Conservation (phyloP, 30 jellyfish, hydroid and myxozoan species). For the Aurelia sp. region DNA sequence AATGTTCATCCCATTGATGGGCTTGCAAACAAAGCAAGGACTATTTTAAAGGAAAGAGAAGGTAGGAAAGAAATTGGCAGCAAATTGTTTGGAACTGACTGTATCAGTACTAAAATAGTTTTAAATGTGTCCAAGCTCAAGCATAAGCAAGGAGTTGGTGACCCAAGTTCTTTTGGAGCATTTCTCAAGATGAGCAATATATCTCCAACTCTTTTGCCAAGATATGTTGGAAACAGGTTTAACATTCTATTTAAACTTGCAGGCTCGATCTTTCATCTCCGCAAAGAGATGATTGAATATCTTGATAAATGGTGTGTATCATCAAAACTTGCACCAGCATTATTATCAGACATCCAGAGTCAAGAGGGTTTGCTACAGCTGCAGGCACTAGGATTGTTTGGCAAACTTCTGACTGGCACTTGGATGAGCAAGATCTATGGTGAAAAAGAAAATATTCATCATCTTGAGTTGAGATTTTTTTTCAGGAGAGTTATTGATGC, state of each 20-base stretch:
- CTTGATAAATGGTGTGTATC: background rate
- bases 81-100: constrained; percentile 35
- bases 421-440: constrained; percentile 20
- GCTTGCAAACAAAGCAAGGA: constrained; percentile 6
- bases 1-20: constrained; percentile 56
- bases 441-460: constrained; percentile 11
- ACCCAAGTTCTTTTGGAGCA: constrained; percentile 39
- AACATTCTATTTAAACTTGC: too few species aligned
- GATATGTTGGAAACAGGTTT: background rate
- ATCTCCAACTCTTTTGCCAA: constrained; percentile 13
- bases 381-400: constrained; percentile 26
- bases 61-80: constrained; percentile 3
- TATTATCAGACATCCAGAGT: background rate
- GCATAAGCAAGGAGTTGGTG: constrained; percentile 24
- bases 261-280: too few species aligned
- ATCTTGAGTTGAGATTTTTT: background rate
- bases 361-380: background rate
- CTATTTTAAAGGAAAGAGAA: background rate
- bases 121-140: constrained; percentile 20
- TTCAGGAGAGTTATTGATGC: background rate
- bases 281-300: too few species aligned
- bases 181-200: constrained; percentile 7
- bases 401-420: constrained; percentile 24
- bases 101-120: constrained; percentile 2
- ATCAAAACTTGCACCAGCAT: background rate